Evolutionary conservation across 1,140 invertebrate species (phyloP).

Genomic region (Piezodorus guildinii): DNA sequence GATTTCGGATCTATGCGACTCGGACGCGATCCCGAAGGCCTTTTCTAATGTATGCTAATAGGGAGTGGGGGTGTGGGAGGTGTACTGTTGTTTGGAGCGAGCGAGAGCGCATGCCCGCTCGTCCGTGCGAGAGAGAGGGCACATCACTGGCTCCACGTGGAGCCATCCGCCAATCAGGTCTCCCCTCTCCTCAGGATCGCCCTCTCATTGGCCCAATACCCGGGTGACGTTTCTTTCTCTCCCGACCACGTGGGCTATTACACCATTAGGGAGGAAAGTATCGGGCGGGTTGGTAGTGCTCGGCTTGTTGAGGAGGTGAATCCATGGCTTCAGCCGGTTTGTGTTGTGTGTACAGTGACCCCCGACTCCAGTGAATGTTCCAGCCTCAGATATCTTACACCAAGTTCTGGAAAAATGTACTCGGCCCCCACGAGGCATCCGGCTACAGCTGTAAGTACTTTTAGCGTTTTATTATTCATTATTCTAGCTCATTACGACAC

Average conservation of each 20-base stretch:
- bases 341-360: background rate
- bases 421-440: slow-evolving; percentile 14
- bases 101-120: background rate
- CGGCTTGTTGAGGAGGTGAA: background rate
- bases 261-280: slow-evolving; percentile 5
- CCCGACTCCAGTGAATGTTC: background rate
- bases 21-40: background rate
- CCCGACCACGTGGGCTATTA: slow-evolving; percentile 8
- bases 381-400: too few relatives aligned
- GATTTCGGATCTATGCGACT: background rate
- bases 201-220: background rate
- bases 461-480: background rate
- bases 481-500: too few relatives aligned
- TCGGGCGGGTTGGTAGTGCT: slow-evolving; percentile 4
- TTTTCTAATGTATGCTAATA: slow-evolving; percentile 5
- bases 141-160: background rate
- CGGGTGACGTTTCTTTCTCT: slow-evolving; percentile 6
- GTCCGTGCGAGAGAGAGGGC: background rate
- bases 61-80: background rate
- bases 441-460: background rate
- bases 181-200: background rate
- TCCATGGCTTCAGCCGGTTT: background rate
- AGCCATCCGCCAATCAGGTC: background rate
- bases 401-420: slow-evolving; percentile 6
- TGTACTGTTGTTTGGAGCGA: background rate